A percentile compares a stretch with the other conserved stretches of the same genome.
Conservation (phyloP, 2,888 invertebrate species). For the Ormyrus pomaceus region DNA sequence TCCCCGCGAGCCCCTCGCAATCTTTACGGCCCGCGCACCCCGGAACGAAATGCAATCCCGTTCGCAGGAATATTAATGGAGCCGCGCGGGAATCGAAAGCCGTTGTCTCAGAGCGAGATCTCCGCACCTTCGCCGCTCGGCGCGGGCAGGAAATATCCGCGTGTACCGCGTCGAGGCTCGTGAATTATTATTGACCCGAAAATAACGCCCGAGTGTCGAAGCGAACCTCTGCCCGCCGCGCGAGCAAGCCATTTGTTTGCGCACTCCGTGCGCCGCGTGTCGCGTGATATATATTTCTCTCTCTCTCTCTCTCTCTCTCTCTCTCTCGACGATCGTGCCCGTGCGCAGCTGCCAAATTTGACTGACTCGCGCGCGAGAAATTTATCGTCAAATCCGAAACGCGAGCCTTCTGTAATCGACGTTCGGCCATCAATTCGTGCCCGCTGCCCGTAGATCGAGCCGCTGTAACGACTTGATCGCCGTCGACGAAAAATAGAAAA, state of each 20-base stretch:
- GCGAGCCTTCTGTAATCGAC: conserved; percentile 27
- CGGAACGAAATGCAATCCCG: conserved; percentile 2
- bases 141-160: too few species aligned
- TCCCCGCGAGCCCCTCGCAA: too few species aligned
- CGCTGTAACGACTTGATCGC: conserved; percentile 3
- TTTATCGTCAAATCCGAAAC: conserved; percentile 27
- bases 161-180: too few species aligned
- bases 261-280: not conserved
- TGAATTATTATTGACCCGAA: not conserved
- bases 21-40: too few species aligned
- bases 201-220: conserved; percentile 9
- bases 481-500: too few species aligned
- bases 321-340: not conserved
- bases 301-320: not conserved
- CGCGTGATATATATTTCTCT: not conserved
- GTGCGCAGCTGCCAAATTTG: conserved; percentile 18
- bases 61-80: not conserved
- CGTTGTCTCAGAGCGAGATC: not conserved
- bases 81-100: too few species aligned
- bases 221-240: not conserved
- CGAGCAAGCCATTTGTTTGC: conserved; percentile 29
- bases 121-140: too few species aligned
- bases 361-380: conserved; percentile 33
- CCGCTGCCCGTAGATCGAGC: not conserved
- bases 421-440: conserved; percentile 23